Evolutionary conservation across 2,797 vertebrate genomes (phyloP), one percentile per base, ranked within the genome.

Genomic region (Zenarchopterus dispar): DNA sequence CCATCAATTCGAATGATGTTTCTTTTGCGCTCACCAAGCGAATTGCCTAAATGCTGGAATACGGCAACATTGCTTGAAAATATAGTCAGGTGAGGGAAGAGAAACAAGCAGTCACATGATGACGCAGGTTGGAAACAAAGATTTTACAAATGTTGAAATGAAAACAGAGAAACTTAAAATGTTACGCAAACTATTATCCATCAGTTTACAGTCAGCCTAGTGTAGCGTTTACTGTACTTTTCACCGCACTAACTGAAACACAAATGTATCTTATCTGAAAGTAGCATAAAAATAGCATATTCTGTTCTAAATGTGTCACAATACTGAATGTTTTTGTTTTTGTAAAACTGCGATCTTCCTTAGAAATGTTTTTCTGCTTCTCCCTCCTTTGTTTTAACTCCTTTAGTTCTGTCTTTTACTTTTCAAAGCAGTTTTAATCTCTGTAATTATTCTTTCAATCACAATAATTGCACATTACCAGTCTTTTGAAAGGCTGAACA

Each of bases 81-180:
- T 23, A 15, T 21, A 5, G 13, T 23, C 46, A 47, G 46, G 16
- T 47, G 46, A 47, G 46, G 19, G 22, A 21, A 46, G 45, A 46
- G 11, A 21, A 13, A 8, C 45, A 46, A 19, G 9, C 18, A 55
- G 47, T 55, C 33, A 6, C 49, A 47, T 22, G 45, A 36, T 36
- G 45, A 21, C 19, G 0, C 4, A 21, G 5, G 10, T 21, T 59
- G 41, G 54, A 51, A 77, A 67, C 59, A 41, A 62, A 67, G 41
- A 2, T 36, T 36, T 36, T 10, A 10, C 11, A 11, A 28, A 28
- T 36, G 33, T 36, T 13, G 33, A 36, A 36, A 36, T 36, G 33
- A 36, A 36, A 36, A 36, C 28, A 28, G 5, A 6, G 28, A 28
- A 28, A 10, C 11, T 2, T 36, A 36, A 36, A 36, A 36, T 36